These are phyloP conservation scores for Mus spretus DNA, from an alignment of 2,797 vertebrate genomes.

Conservation along the genomic window DNA sequence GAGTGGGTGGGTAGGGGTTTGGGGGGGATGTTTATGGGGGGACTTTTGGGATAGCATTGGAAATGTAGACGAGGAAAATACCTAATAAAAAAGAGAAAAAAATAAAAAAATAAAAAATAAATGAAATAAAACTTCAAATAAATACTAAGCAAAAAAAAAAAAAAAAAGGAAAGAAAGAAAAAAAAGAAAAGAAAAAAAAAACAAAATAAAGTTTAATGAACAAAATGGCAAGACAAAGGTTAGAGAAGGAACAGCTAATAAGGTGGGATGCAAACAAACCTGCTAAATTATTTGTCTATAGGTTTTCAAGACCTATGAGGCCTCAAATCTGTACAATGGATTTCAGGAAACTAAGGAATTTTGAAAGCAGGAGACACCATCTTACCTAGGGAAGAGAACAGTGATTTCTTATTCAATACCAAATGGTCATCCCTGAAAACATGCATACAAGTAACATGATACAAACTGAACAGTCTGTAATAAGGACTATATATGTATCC, in stretches of 20 bases:
- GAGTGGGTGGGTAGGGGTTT: too few species aligned
- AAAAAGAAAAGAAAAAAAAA: too few species aligned
- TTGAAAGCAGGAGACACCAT: background rate
- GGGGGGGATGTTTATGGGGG: too few species aligned
- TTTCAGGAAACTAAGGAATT: background rate
- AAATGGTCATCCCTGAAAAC: background rate
- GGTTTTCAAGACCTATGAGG: background rate
- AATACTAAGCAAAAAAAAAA: too few species aligned
- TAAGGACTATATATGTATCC: background rate
- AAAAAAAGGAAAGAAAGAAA: too few species aligned
- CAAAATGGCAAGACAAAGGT: background rate
- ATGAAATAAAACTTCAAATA: too few species aligned
- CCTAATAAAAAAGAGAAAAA: too few species aligned
- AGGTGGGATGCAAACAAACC: background rate
- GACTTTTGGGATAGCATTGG: too few species aligned
- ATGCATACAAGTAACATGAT: background rate
- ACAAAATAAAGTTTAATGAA: background rate
- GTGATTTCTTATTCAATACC: background rate
- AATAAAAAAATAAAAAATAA: too few species aligned
- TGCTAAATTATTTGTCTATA: background rate
- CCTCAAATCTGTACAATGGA: background rate
- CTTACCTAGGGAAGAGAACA: background rate
- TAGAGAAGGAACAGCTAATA: background rate
- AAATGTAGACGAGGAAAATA: too few species aligned
- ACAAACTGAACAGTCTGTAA: background rate